Evolutionary conservation across 2,888 invertebrate genomes (phyloP).

Genomic region (Thera britannica): DNA sequence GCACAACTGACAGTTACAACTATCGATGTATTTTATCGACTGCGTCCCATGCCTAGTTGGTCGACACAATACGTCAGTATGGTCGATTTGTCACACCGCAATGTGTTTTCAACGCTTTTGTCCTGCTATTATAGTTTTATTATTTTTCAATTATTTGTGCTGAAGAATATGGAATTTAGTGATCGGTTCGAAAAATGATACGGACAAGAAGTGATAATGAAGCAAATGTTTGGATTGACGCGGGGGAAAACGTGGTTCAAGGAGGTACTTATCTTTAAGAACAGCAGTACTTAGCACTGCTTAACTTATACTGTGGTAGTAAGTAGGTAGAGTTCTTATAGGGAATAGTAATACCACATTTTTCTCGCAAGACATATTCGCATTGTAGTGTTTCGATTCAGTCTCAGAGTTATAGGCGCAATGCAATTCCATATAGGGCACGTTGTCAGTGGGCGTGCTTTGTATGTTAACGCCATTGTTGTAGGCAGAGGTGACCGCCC

Average conservation of each 20-base stretch:
- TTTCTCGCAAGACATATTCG: too few species aligned
- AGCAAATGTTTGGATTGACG: constrained; percentile 63
- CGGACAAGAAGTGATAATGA: constrained; percentile 19
- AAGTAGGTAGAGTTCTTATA: too few species aligned
- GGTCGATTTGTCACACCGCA: constrained; percentile 19
- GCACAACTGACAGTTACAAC: not conserved
- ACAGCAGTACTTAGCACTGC: not conserved
- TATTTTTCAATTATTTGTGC: constrained; percentile 5
- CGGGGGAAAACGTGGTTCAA: constrained; percentile 74
- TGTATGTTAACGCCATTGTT: too few species aligned
- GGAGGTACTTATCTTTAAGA: constrained; percentile 59
- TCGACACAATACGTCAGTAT: constrained; percentile 29
- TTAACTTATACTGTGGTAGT: too few species aligned
- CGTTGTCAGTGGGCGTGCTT: too few species aligned
- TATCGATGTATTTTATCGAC: constrained; percentile 23
- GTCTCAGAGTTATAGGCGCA: too few species aligned
- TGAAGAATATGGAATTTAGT: constrained; percentile 14
- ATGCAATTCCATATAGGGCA: too few species aligned
- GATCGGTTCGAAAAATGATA: constrained; percentile 5
- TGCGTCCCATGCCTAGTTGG: constrained; percentile 23
- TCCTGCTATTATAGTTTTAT: constrained; percentile 2
- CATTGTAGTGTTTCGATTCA: too few species aligned
- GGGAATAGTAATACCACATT: too few species aligned
- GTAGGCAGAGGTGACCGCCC: too few species aligned
- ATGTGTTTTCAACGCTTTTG: constrained; percentile 18